Evolutionary conservation across 1,140 invertebrate genomes (phyloP).

Genomic region (Carposina sasakii): DNA sequence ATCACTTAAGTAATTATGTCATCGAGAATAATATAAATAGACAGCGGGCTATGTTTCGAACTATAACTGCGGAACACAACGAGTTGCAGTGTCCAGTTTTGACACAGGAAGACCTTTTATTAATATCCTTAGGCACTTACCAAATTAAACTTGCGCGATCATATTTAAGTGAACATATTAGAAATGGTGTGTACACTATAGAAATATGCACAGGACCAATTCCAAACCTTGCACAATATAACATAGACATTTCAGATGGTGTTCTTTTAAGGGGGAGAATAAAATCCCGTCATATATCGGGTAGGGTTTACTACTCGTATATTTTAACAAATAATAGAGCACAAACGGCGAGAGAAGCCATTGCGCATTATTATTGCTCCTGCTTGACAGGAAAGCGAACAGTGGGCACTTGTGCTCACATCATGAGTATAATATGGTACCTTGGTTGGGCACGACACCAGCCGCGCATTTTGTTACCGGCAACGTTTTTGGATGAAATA

Average conservation of each 20-base stretch:
- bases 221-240: too few relatives aligned
- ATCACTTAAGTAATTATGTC: too few relatives aligned
- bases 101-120: background rate
- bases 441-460: constrained; percentile 20
- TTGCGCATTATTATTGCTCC: background rate
- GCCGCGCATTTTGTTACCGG: too few relatives aligned
- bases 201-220: constrained; percentile 9
- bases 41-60: too few relatives aligned
- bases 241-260: background rate
- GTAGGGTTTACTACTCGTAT: background rate
- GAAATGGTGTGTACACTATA: constrained; percentile 16
- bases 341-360: background rate
- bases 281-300: background rate
- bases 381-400: constrained; percentile 16
- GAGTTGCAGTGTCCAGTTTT: background rate
- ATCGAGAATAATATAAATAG: too few relatives aligned
- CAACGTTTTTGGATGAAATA: too few relatives aligned
- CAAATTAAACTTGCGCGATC: constrained; percentile 21
- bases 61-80: too few relatives aligned
- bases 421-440: constrained; percentile 24
- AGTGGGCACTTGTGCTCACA: constrained; percentile 22
- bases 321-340: background rate
- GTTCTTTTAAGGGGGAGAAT: background rate
- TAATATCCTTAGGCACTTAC: constrained; percentile 11
- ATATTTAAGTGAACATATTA: constrained; percentile 21